Percentiles rank a stretch among this genome's conserved stretches.
These are phyloP conservation scores for Leptarthrus brevirostris DNA, from an alignment of 2,888 invertebrate species.

Conservation along the genomic window DNA sequence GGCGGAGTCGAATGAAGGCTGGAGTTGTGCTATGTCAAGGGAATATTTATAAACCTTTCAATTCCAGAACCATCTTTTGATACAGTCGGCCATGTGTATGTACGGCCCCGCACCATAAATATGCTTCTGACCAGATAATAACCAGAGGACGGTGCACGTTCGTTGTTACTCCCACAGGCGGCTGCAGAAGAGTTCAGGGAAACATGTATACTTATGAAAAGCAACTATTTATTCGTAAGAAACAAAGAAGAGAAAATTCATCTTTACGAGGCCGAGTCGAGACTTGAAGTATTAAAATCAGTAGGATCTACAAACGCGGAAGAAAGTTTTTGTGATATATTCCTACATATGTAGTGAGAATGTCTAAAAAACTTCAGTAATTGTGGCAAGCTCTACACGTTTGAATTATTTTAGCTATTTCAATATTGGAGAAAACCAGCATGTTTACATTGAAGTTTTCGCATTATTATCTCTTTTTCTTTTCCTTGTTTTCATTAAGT, in stretches of 20 bases:
- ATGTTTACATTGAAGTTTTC: too few relatives aligned
- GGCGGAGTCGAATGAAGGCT: slow-evolving; percentile 10
- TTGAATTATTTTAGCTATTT: too few relatives aligned
- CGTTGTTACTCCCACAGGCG: slow-evolving; percentile 33
- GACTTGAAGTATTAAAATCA: too few relatives aligned
- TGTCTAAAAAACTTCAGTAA: too few relatives aligned
- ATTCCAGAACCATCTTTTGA: slow-evolving; percentile 53
- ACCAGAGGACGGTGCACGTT: slow-evolving; percentile 8
- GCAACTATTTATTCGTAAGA: neutral
- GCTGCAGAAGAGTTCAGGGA: neutral
- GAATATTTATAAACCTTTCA: slow-evolving; percentile 55
- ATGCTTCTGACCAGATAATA: slow-evolving; percentile 42
- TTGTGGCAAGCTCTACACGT: too few relatives aligned
- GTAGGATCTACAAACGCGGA: too few relatives aligned
- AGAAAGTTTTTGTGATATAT: too few relatives aligned
- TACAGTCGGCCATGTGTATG: slow-evolving; percentile 35
- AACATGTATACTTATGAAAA: neutral
- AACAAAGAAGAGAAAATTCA: neutral
- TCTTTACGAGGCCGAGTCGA: too few relatives aligned
- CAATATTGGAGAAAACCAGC: too few relatives aligned
- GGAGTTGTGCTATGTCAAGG: slow-evolving; percentile 37
- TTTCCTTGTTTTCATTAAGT: too few relatives aligned
- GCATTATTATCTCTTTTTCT: too few relatives aligned
- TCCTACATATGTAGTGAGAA: too few relatives aligned
- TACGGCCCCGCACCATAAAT: slow-evolving; percentile 18